Conservation (phyloP, 2,888 invertebrate genomes). For the Tiliacea citrago region DNA sequence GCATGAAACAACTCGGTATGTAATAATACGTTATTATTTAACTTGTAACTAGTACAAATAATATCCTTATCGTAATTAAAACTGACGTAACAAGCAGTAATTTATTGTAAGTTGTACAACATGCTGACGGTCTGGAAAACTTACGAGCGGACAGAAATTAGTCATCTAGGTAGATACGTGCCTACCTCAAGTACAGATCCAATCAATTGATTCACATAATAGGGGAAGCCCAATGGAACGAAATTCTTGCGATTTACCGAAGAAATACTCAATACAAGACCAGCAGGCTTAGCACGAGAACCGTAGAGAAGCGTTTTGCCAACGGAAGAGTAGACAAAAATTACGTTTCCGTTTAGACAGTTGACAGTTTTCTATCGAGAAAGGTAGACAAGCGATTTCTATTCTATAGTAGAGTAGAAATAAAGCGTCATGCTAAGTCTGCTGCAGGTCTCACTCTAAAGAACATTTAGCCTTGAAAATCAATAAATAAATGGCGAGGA, state of each 20-base stretch:
- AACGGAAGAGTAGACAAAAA: too few relatives aligned
- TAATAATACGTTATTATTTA: constrained; percentile 11
- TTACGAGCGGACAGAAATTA: constrained; percentile 30
- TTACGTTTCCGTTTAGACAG: too few relatives aligned
- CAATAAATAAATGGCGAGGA: constrained; percentile 46
- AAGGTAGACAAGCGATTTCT: too few relatives aligned
- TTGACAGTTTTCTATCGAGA: too few relatives aligned
- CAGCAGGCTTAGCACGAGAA: too few relatives aligned
- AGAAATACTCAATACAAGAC: background rate
- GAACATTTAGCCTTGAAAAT: constrained; percentile 22
- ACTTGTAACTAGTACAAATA: constrained; percentile 1
- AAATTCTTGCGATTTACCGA: constrained; percentile 9
- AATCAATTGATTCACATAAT: constrained; percentile 37
- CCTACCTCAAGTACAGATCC: constrained; percentile 31
- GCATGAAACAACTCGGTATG: background rate
- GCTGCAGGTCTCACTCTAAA: background rate
- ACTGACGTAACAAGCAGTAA: constrained; percentile 21
- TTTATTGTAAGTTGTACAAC: constrained; percentile 24
- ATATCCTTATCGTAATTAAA: constrained; percentile 10
- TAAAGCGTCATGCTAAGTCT: too few relatives aligned
- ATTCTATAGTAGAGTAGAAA: too few relatives aligned
- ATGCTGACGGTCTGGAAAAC: constrained; percentile 27
- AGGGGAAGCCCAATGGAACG: constrained; percentile 17
- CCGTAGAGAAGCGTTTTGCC: too few relatives aligned
- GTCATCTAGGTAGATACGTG: constrained; percentile 32